Conservation (phyloP, 2,113 vertebrate species). For the Crypturellus undulatus region DNA sequence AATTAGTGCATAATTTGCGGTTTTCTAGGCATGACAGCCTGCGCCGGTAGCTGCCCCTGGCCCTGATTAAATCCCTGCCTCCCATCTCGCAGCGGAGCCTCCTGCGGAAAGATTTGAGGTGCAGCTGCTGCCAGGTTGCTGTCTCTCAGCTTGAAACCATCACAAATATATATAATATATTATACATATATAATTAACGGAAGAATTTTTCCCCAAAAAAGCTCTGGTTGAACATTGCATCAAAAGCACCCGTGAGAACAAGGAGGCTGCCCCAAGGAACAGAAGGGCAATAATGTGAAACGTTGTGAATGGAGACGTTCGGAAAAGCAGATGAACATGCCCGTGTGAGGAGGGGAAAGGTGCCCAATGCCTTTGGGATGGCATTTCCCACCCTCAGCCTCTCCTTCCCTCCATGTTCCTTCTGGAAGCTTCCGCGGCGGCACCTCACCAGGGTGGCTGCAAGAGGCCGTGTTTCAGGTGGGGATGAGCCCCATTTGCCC, state of each 20-base stretch:
- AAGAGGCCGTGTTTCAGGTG: rapidly evolving
- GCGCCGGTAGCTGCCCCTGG: conserved; percentile 20
- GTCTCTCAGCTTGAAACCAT: not conserved
- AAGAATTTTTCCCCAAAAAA: not conserved
- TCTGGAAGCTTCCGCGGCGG: rapidly evolving
- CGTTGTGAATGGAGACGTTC: not conserved
- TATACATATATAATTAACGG: too few relatives aligned
- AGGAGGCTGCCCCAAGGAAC: rapidly evolving
- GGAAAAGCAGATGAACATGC: not conserved
- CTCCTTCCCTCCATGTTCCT: too few relatives aligned
- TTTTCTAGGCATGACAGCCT: conserved; percentile 47
- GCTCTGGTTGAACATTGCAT: not conserved
- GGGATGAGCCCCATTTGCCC: rapidly evolving
- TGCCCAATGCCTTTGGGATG: too few relatives aligned
- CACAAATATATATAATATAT: not conserved
- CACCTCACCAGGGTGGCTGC: too few relatives aligned
- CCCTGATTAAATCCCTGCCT: conserved; percentile 24
- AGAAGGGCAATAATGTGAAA: not conserved
- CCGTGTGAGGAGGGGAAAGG: not conserved
- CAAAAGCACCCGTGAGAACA: not conserved
- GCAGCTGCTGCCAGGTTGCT: not conserved
- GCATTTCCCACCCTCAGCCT: too few relatives aligned
- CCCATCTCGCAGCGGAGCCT: not conserved
- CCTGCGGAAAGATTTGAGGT: not conserved
- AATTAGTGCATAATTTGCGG: conserved; percentile 53